Conservation (phyloP, 2,797 vertebrate genomes). For the Clarias fuscus region DNA sequence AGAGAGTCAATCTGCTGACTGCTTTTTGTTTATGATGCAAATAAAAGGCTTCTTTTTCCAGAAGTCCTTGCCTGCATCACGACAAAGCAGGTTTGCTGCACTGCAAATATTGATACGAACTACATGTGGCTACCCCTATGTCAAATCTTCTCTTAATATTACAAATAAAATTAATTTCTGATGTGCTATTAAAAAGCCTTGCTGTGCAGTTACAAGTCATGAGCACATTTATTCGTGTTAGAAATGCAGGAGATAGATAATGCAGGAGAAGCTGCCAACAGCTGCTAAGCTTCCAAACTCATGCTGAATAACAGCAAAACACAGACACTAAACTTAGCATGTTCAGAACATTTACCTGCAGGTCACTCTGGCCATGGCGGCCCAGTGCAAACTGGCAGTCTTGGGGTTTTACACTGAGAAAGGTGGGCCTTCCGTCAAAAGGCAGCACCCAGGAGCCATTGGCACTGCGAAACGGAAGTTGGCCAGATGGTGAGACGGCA, state of each 20-base stretch:
- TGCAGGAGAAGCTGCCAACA: not conserved
- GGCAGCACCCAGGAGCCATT: conserved; percentile 93
- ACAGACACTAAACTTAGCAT: not conserved
- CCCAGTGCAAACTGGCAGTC: conserved; percentile 89
- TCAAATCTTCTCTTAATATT: not conserved
- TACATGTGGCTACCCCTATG: not conserved
- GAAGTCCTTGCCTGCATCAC: not conserved
- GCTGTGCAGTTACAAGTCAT: not conserved
- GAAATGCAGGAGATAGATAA: not conserved
- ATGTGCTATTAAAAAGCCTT: not conserved
- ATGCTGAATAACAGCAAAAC: not conserved
- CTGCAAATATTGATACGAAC: no score
- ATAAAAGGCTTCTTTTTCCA: not conserved
- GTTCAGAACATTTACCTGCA: conserved; percentile 80
- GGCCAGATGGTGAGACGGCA: conserved; percentile 74
- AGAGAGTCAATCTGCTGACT: not conserved
- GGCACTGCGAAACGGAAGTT: conserved; percentile 78
- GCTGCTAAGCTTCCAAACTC: not conserved
- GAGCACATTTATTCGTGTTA: not conserved
- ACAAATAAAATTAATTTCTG: not conserved
- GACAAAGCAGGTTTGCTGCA: not conserved
- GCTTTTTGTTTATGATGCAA: not conserved
- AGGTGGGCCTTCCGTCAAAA: conserved; percentile 85
- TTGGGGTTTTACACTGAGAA: conserved; percentile 85
- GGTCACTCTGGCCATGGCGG: conserved; percentile 75